A percentile compares a stretch with the other conserved stretches of the same genome.
Evolutionary conservation across 2,113 vertebrate species (phyloP).

Genomic region (Vanacampus margaritifer): DNA sequence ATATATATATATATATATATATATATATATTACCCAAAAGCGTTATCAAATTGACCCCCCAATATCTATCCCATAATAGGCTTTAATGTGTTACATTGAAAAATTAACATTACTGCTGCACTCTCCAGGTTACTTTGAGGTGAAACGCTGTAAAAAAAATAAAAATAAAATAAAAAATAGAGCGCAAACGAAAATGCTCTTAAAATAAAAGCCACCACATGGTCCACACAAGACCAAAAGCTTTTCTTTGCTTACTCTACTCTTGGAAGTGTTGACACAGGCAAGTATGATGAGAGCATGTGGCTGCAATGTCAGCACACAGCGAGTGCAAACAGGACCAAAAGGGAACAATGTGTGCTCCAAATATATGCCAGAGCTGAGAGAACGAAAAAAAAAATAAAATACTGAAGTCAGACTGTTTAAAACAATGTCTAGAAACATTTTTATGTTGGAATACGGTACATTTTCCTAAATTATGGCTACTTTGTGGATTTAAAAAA

Average conservation of each 20-base stretch:
- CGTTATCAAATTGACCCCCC: background rate
- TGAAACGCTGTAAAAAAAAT: background rate
- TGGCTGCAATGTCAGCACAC: slow-evolving; percentile 4
- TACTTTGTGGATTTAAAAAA: background rate
- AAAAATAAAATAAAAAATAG: background rate
- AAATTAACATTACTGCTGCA: background rate
- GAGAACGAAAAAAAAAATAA: background rate
- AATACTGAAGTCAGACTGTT: background rate
- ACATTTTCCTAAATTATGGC: background rate
- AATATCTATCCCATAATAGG: background rate
- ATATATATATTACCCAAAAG: too few species aligned
- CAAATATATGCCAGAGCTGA: background rate
- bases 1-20: too few species aligned
- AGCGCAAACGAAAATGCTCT: background rate
- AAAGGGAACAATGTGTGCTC: slow-evolving; percentile 7
- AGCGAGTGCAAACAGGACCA: background rate
- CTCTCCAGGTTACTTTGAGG: background rate
- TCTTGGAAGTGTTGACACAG: background rate
- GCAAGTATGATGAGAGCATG: slow-evolving; percentile 1
- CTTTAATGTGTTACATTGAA: background rate
- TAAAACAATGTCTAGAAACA: background rate
- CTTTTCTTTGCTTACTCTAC: slow-evolving; percentile 2
- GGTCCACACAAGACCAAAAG: background rate
- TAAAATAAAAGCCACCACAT: slow-evolving; percentile 1
- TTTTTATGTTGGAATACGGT: background rate